Evolutionary conservation across 2,888 invertebrate genomes (phyloP).

Genomic region (Aphidius colemani): DNA sequence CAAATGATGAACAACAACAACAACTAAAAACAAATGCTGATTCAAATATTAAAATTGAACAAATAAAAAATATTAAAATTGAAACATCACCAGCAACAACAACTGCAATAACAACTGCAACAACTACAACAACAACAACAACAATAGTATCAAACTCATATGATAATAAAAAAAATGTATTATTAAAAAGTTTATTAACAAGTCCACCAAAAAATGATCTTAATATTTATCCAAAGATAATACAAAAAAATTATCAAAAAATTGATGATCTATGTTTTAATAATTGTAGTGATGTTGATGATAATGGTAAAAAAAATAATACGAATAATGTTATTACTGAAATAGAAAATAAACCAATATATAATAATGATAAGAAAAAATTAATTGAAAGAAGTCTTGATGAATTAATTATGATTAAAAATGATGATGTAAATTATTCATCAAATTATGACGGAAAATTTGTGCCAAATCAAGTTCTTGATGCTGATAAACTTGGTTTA

Average conservation of each 20-base stretch:
- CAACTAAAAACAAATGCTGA: conserved; percentile 18
- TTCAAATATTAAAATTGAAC: conserved; percentile 3
- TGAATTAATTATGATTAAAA: conserved; percentile 63
- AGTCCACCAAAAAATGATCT: conserved; percentile 32
- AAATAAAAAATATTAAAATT: conserved; percentile 12
- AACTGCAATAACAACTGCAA: too few species aligned
- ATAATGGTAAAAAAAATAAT: not conserved
- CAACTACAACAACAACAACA: conserved; percentile 21
- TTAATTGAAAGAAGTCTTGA: conserved; percentile 58
- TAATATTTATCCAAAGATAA: conserved; percentile 39
- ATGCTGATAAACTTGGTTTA: conserved; percentile 70
- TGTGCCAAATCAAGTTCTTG: conserved; percentile 66
- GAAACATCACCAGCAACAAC: conserved; percentile 17
- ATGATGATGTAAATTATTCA: conserved; percentile 64
- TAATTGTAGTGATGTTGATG: conserved; percentile 47
- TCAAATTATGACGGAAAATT: conserved; percentile 69
- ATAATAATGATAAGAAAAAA: not conserved
- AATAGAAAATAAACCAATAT: not conserved
- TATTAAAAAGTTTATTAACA: conserved; percentile 46
- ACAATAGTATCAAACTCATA: conserved; percentile 39
- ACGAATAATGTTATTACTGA: not conserved
- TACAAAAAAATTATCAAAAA: conserved; percentile 31
- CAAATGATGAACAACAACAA: conserved; percentile 40
- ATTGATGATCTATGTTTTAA: conserved; percentile 48
- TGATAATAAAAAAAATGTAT: conserved; percentile 41